These are phyloP conservation scores for Pantherophis alleghaniensis DNA, from an alignment of 2,797 vertebrate species.

Conservation along the genomic window DNA sequence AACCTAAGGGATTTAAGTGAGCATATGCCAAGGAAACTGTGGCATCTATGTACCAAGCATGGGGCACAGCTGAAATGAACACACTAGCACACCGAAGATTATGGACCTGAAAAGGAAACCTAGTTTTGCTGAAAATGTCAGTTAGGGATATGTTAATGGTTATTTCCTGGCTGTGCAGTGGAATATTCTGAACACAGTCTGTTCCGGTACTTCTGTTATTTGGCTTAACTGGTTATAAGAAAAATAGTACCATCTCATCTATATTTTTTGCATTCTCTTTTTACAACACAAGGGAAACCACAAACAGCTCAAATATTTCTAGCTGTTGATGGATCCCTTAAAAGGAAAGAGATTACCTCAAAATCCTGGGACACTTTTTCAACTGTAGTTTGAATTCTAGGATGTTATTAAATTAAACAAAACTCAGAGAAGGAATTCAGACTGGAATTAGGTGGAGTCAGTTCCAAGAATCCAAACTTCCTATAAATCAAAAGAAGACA, in stretches of 20 bases:
- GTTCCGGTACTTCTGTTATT: constrained; percentile 61
- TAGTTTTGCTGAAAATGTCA: constrained; percentile 66
- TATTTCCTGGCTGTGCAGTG: constrained; percentile 69
- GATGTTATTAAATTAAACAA: background rate
- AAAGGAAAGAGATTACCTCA: background rate
- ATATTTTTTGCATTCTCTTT: constrained; percentile 52
- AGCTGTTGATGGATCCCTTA: background rate
- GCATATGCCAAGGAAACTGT: constrained; percentile 73
- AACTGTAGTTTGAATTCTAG: background rate
- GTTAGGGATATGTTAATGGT: constrained; percentile 63
- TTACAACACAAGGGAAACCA: constrained; percentile 45
- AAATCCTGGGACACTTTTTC: background rate
- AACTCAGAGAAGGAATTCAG: background rate
- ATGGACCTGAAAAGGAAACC: constrained; percentile 68
- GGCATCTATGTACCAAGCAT: constrained; percentile 63
- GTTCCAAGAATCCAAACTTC: background rate
- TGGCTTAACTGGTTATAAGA: constrained; percentile 59
- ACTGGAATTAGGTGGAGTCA: background rate
- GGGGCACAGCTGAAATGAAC: constrained; percentile 61
- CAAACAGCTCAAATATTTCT: constrained; percentile 34
- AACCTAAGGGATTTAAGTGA: constrained; percentile 68
- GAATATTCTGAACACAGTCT: constrained; percentile 63
- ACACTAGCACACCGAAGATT: constrained; percentile 61
- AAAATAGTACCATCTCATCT: constrained; percentile 50
- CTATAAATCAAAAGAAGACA: background rate